These are phyloP conservation scores for Pyrochroa serraticornis DNA, from an alignment of 2,888 invertebrate genomes.

Conservation along the genomic window DNA sequence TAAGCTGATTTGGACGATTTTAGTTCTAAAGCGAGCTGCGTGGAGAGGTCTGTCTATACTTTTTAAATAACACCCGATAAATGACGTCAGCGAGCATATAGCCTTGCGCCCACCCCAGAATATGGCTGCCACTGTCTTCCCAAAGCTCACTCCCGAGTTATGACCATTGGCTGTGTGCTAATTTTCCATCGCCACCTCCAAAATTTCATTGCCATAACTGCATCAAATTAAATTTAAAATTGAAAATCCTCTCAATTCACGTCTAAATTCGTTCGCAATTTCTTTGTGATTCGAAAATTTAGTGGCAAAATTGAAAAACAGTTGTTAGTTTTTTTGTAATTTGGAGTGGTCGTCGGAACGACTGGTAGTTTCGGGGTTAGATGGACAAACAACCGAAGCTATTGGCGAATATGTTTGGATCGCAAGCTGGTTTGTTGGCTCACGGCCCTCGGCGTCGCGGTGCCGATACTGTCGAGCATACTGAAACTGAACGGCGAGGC, in stretches of 20 bases:
- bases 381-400: too few relatives aligned
- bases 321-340: neutral
- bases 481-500: slow-evolving; percentile 51
- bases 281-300: neutral
- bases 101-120: slow-evolving; percentile 44
- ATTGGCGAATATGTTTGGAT: too few relatives aligned
- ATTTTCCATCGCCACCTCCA: slow-evolving; percentile 10
- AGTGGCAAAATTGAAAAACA: neutral
- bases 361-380: neutral
- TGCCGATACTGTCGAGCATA: slow-evolving; percentile 49
- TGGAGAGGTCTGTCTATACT: slow-evolving; percentile 40
- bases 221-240: too few relatives aligned
- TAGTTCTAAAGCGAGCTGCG: slow-evolving; percentile 41
- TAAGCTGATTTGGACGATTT: slow-evolving; percentile 50
- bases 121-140: slow-evolving; percentile 51
- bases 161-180: slow-evolving; percentile 34
- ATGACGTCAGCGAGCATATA: slow-evolving; percentile 55
- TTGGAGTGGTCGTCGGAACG: neutral
- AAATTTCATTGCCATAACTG: neutral
- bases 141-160: slow-evolving; percentile 35
- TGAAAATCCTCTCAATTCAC: too few relatives aligned
- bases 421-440: slow-evolving; percentile 29
- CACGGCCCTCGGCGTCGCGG: slow-evolving; percentile 38
- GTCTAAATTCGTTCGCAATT: too few relatives aligned
- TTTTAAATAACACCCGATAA: slow-evolving; percentile 53